Conservation (phyloP, 2,797 vertebrate genomes). For the Cyprinodon diabolis region DNA sequence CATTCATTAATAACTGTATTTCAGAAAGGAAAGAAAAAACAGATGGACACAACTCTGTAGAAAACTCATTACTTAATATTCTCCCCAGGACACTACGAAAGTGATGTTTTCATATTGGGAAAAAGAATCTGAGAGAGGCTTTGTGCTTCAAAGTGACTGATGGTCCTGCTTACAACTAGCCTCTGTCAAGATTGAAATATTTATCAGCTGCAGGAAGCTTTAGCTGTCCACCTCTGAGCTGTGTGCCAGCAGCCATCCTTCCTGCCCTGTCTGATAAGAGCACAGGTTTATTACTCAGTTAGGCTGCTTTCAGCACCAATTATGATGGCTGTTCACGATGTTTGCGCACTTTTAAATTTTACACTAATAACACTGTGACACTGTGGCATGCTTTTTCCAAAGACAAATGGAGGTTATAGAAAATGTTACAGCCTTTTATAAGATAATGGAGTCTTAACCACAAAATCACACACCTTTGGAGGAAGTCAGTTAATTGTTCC, state of each 20-base stretch:
- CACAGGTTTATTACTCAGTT: constrained; percentile 36
- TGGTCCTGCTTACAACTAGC: constrained; percentile 2
- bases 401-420: constrained; percentile 34
- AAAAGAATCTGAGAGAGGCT: neutral
- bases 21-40: neutral
- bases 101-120: neutral
- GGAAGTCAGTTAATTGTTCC: constrained; percentile 1
- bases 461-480: constrained; percentile 10
- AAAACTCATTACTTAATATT: neutral
- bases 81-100: neutral
- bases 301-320: constrained; percentile 48
- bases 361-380: constrained; percentile 39
- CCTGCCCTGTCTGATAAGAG: constrained; percentile 22
- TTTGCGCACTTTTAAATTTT: constrained; percentile 35
- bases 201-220: constrained; percentile 44
- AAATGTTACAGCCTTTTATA: neutral
- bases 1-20: neutral
- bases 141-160: constrained; percentile 1
- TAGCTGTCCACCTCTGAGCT: constrained; percentile 31
- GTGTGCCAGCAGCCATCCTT: constrained; percentile 38
- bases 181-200: constrained; percentile 39
- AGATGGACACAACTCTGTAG: neutral
- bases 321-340: constrained; percentile 18
- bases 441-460: constrained; percentile 25
- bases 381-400: constrained; percentile 31